These are phyloP conservation scores for Trachelipus rathkii DNA, from an alignment of 1,140 invertebrate species.

Conservation along the genomic window DNA sequence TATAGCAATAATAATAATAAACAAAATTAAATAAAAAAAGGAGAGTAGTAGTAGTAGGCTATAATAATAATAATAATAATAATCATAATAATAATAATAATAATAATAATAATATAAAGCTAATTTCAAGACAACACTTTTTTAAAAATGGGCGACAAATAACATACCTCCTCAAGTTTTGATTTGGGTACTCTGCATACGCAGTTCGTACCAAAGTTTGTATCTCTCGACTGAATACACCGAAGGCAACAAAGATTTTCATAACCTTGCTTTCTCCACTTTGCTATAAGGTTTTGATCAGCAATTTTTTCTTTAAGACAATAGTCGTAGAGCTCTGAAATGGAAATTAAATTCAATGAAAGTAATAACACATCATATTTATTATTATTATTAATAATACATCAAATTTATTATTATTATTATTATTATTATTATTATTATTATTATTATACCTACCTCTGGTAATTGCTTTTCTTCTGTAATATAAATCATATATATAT, in stretches of 20 bases:
- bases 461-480: constrained; percentile 72
- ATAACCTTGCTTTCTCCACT: constrained; percentile 99
- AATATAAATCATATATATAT: constrained; percentile 96
- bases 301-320: constrained; percentile 96
- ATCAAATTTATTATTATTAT: too few species aligned
- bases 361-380: too few species aligned
- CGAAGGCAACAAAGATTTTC: constrained; percentile 98
- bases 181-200: constrained; percentile 98
- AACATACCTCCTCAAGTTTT: constrained; percentile 87
- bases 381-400: too few species aligned
- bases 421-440: too few species aligned
- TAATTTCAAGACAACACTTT: too few species aligned
- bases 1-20: too few species aligned
- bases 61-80: too few species aligned
- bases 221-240: constrained; percentile 97
- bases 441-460: not conserved
- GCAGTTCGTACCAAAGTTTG: constrained; percentile 99
- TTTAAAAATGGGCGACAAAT: too few species aligned
- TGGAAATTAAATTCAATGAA: constrained; percentile 31
- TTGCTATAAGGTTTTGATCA: constrained; percentile 95
- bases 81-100: not conserved
- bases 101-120: too few species aligned
- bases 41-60: too few species aligned
- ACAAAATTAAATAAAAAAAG: too few species aligned
- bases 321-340: constrained; percentile 91